Evolutionary conservation across 2,113 vertebrate genomes (phyloP).

Genomic region (Rhinichthys klamathensis): DNA sequence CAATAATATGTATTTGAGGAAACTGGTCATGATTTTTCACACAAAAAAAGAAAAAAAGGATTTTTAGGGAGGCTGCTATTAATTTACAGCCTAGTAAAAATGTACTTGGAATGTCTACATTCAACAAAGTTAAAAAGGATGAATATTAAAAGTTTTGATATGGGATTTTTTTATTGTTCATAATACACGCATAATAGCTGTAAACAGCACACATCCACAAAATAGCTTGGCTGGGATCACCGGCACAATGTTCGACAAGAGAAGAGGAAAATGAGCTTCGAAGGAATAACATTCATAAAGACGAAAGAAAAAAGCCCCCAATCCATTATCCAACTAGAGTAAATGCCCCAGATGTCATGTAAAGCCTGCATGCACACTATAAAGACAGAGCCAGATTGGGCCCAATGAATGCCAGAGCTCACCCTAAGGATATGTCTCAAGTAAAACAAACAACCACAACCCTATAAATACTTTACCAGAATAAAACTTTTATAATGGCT

Average conservation of each 20-base stretch:
- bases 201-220: background rate
- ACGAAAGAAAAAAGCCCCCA: background rate
- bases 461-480: conserved; percentile 16
- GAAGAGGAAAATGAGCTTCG: background rate
- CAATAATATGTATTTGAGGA: too few relatives aligned
- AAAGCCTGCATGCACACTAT: conserved; percentile 21
- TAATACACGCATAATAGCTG: background rate
- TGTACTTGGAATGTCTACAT: background rate
- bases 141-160: background rate
- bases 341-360: conserved; percentile 27
- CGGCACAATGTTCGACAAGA: background rate
- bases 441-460: conserved; percentile 2
- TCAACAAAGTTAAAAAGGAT: background rate
- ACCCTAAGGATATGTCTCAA: conserved; percentile 14
- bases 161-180: background rate
- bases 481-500: conserved; percentile 16
- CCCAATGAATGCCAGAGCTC: background rate
- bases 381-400: conserved; percentile 3
- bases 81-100: background rate
- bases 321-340: background rate
- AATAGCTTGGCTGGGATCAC: background rate
- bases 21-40: background rate
- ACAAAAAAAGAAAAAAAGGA: too few relatives aligned
- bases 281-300: conserved; percentile 1
- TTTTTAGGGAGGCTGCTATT: background rate